Evolutionary conservation across 2,888 invertebrate genomes (phyloP).

Genomic region (Eledona agricola): DNA sequence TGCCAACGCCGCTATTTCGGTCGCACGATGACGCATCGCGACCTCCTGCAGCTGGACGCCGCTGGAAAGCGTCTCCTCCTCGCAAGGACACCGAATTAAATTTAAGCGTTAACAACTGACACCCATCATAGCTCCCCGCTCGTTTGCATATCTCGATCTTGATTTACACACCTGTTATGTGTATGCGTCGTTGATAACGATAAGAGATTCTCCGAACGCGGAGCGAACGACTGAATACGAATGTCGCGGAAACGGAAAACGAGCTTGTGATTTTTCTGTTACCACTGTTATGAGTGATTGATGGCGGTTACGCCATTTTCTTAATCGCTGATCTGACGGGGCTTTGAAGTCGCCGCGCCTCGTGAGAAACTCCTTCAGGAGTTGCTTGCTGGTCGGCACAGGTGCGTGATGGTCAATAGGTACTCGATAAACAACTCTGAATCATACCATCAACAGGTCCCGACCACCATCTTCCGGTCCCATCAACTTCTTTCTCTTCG

Average conservation of each 20-base stretch:
- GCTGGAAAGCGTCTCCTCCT: conserved; percentile 1
- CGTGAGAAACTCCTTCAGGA: background rate
- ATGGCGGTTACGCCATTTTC: too few species aligned
- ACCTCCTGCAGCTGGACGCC: conserved; percentile 27
- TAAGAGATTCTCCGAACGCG: conserved; percentile 16
- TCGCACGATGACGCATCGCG: conserved; percentile 33
- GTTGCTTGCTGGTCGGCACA: conserved; percentile 8
- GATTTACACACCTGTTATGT: conserved; percentile 16
- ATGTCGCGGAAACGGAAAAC: conserved; percentile 4
- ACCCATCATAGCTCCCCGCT: background rate
- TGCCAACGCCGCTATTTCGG: conserved; percentile 33
- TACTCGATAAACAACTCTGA: conserved; percentile 9
- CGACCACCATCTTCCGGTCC: conserved; percentile 25
- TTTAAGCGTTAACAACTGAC: conserved; percentile 5
- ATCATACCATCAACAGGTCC: conserved; percentile 9
- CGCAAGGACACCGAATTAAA: conserved; percentile 27
- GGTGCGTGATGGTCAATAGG: conserved; percentile 18
- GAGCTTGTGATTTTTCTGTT: too few species aligned
- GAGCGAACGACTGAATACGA: conserved; percentile 5
- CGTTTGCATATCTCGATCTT: conserved; percentile 4
- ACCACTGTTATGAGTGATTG: too few species aligned
- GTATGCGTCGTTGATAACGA: conserved; percentile 12
- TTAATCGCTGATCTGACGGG: too few species aligned
- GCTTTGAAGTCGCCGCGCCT: background rate
- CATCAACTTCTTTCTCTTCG: too few species aligned